Base-by-base conservation (phyloP, 2,797 vertebrate species). In the Discoglossus pictus region DNA sequence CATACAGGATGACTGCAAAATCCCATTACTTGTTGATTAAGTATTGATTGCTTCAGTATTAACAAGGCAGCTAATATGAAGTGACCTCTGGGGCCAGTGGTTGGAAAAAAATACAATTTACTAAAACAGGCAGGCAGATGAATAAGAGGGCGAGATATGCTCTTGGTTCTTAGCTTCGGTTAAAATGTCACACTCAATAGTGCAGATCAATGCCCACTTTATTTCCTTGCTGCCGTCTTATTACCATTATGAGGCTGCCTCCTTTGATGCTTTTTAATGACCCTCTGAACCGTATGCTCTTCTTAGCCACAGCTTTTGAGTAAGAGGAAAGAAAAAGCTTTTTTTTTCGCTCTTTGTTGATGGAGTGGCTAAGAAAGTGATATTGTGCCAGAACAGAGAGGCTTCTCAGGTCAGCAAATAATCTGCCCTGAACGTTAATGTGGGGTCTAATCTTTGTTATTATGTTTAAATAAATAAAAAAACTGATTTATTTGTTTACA, bases 1-100 rank as follows among this genome's bases (percentile, higher is more conserved):
- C 93, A 95, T 96, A 96, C 88, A 92, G 91, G 93, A 96, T 93
- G 95, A 96, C 94, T 95, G 93, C 91, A 92, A 95, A 98, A 98
- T 97, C 94, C 94, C 93, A 97, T 98, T 98, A 98, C 93, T 97
- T 97, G 94, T 98, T 99, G 95, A 99, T 99, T 98, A 98, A 98
- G 93, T 99, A 99, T 99, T 97, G 97, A 99, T 99, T 94, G 90
- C 72, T 81, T 92, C 78, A 82, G 95, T 98, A 98, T 98, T 98
- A 98, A 98, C 96, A 98, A 98, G 94, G 93, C 93, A 96, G 94
- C 94, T 98, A 97, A 98, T 97, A 96, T 93, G 92, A 92, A 90
- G 90, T 91, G 92, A 96, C 95, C 95, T 93, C 89, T 89, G 93
- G 94, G 94, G 95, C 93, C 93, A 93, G 85, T 89, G 93, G 92